Evolutionary conservation across 2,888 invertebrate species (phyloP), one percentile per base, ranked within the genome.

Genomic region (Andrena flavipes): DNA sequence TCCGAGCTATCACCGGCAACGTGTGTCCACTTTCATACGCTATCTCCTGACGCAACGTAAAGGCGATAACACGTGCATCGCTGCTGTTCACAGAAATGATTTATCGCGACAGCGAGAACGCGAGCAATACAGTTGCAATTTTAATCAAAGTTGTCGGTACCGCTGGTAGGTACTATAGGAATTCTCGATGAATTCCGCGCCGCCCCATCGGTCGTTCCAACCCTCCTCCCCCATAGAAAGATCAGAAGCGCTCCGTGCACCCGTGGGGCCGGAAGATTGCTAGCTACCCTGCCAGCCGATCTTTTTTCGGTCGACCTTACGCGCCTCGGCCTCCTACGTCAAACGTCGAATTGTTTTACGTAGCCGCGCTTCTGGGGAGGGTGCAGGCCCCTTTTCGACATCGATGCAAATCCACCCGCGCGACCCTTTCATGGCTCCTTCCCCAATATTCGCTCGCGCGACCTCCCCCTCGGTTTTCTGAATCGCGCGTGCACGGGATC

Each of bases 351-450:
- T 83, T 79, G 84, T 79, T 84, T 82, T 71, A 69, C 69, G 80
- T 84, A 62, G 63, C 51, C 48, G 59, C 29, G 51, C 29, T 33
- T 20, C 59, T 10, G 10, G 69, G 54, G 56, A 76, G 85, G 87
- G 84, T 74, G 84, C 74, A 69, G 79, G 73, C 81, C 88, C 87
- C 84, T 84, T 72, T 59, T 33, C 72, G 75, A 42, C 76, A 77
- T 64, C 68, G 81, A 85, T 88, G 86, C 88, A 85, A 87, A 87
- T 87, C 80, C 85, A 63, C 80, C 77, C 82, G 64, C 82, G 74
- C 80, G 71, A 76, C 71, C 76, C 77, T 79, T 77, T 68, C 74
- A 59, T 51, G 51, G 23, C 67, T 68, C 72, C 82, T 85, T 78
- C 60, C 65, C 65, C 76, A 67, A 81, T 73, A 72, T 67, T 80